phyloP scores from a whole-genome alignment of 2,113 vertebrate species.

The Clarias magur region DNA sequence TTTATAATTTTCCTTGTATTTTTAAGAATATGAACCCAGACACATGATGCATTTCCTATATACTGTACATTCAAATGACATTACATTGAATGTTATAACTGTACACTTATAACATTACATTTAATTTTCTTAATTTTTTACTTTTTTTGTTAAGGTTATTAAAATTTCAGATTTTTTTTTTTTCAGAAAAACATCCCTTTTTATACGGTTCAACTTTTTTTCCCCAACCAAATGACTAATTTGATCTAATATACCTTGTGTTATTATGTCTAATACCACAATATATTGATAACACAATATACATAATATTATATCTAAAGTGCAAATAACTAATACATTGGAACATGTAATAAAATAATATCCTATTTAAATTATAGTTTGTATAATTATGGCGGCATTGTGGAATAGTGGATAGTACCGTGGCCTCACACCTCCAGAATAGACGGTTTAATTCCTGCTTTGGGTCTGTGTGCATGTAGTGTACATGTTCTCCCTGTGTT shows the following conservation, averaged over 20 bases:
- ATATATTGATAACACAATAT: no score
- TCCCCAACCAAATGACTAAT: not conserved
- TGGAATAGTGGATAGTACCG: no score
- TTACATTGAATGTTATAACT: not conserved
- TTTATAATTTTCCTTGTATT: not conserved
- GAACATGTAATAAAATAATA: not conserved
- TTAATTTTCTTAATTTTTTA: no score
- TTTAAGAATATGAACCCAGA: not conserved
- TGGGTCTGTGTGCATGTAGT: no score
- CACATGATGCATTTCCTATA: not conserved
- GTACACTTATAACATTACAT: no score
- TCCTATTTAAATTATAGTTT: not conserved
- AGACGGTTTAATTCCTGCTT: no score
- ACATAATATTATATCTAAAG: not conserved
- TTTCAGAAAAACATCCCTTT: not conserved
- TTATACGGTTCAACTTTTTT: not conserved
- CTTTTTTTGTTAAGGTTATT: constrained; percentile 54
- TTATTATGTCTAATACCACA: not conserved
- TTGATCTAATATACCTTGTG: not conserved
- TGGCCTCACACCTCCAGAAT: no score
- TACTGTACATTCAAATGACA: not conserved
- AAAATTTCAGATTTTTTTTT: constrained; percentile 29
- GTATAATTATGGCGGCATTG: no score
- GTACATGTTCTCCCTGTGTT: no score
- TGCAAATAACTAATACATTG: not conserved